phyloP scores from a whole-genome alignment of 2,113 vertebrate genomes.

The Coracopsis vasa region DNA sequence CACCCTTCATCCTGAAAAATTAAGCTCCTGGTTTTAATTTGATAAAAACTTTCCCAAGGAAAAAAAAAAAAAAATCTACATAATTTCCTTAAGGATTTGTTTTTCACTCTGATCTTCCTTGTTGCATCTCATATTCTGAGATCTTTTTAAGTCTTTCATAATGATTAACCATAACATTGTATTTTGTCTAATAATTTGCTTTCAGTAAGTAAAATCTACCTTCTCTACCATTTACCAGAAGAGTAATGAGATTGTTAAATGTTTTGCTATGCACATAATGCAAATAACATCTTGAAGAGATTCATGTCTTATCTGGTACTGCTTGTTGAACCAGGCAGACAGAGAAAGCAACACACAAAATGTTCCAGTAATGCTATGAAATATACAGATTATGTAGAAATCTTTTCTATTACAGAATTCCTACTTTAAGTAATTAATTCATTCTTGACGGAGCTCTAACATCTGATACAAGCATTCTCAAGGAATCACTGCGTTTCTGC shows the following conservation, averaged over 20 bases:
- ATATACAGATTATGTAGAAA: slow-evolving; percentile 51
- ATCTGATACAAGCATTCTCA: slow-evolving; percentile 32
- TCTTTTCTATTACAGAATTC: slow-evolving; percentile 48
- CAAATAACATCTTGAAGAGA: slow-evolving; percentile 19
- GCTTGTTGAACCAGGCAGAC: slow-evolving; percentile 1
- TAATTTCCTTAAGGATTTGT: slow-evolving; percentile 1
- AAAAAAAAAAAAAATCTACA: slow-evolving; percentile 16
- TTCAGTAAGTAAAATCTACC: background rate
- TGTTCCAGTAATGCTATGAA: slow-evolving; percentile 22
- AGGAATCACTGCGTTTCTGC: slow-evolving; percentile 49
- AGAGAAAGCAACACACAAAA: slow-evolving; percentile 47
- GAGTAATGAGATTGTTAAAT: background rate
- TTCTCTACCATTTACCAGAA: background rate
- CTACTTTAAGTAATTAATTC: slow-evolving; percentile 57
- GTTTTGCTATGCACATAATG: slow-evolving; percentile 13
- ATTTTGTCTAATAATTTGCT: slow-evolving; percentile 51
- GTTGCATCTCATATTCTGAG: background rate
- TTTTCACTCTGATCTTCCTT: background rate
- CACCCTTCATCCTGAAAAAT: slow-evolving; percentile 61
- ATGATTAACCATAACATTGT: background rate
- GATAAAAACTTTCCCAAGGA: slow-evolving; percentile 70
- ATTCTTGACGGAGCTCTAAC: slow-evolving; percentile 48
- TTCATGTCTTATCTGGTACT: background rate
- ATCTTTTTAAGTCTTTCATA: background rate
- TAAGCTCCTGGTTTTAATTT: slow-evolving; percentile 61